Evolutionary conservation across 2,888 invertebrate genomes (phyloP).

Genomic region (Scaptodrosophila latifasciaeformis): DNA sequence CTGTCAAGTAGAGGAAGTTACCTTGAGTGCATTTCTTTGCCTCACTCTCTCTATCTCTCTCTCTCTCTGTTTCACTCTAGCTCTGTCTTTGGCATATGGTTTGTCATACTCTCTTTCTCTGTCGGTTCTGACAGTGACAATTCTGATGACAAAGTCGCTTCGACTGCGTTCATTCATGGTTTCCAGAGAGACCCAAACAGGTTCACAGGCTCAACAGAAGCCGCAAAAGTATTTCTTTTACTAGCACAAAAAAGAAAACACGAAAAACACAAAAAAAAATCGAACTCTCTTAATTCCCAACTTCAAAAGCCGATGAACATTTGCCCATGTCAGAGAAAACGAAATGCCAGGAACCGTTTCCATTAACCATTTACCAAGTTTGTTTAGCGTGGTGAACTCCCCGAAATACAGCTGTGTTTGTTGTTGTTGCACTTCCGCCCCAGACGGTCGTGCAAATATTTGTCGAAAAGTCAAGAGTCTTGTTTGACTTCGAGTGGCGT

Average conservation of each 20-base stretch:
- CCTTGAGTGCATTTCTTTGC: constrained; percentile 71
- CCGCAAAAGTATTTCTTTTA: constrained; percentile 45
- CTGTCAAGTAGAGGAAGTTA: constrained; percentile 67
- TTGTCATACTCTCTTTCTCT: background rate
- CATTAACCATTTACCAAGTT: constrained; percentile 26
- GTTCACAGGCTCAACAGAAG: constrained; percentile 65
- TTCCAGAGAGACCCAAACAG: constrained; percentile 51
- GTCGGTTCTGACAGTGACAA: constrained; percentile 55
- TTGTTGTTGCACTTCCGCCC: constrained; percentile 47
- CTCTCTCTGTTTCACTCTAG: too few species aligned
- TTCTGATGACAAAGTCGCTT: constrained; percentile 32
- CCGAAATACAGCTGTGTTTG: constrained; percentile 55
- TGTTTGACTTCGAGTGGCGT: constrained; percentile 48
- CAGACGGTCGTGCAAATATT: constrained; percentile 43
- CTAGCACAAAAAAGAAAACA: constrained; percentile 17
- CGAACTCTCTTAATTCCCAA: constrained; percentile 17
- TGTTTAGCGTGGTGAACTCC: constrained; percentile 19
- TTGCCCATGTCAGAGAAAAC: constrained; percentile 21
- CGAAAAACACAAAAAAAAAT: constrained; percentile 4
- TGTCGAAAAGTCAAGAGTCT: constrained; percentile 44
- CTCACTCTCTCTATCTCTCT: background rate
- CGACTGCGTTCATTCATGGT: constrained; percentile 57
- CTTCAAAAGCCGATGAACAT: constrained; percentile 18
- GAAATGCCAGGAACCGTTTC: too few species aligned
- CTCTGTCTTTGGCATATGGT: too few species aligned